These are phyloP conservation scores for Lynx canadensis DNA, from an alignment of 2,113 vertebrate genomes.

Conservation along the genomic window DNA sequence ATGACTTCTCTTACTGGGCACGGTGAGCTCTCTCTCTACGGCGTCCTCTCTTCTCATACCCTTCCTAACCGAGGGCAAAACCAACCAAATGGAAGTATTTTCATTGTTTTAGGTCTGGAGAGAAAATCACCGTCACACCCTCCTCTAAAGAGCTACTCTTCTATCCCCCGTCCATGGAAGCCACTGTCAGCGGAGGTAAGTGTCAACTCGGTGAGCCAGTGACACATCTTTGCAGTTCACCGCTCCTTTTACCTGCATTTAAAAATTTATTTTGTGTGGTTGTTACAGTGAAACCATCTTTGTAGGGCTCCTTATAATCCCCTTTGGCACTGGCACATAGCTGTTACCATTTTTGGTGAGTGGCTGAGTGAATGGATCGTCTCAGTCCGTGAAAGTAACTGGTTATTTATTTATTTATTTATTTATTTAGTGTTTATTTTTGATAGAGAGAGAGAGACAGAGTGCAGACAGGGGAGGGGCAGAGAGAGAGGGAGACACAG, in stretches of 20 bases:
- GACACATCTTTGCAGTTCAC: not conserved
- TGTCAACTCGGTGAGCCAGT: not conserved
- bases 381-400: not conserved
- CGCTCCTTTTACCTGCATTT: not conserved
- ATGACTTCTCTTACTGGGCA: conserved; percentile 99
- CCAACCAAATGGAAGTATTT: not conserved
- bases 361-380: not conserved
- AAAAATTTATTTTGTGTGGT: not conserved
- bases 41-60: fast-evolving
- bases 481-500: no score
- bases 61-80: no score
- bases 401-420: no score
- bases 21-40: conserved; percentile 82
- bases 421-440: no score
- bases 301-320: not conserved
- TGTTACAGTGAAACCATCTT: not conserved
- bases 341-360: not conserved
- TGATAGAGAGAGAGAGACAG: no score
- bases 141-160: conserved; percentile 98
- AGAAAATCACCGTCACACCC: conserved; percentile 96
- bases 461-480: no score
- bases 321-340: not conserved
- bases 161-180: conserved; percentile 95
- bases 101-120: conserved; percentile 90
- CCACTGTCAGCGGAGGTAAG: conserved; percentile 95